A percentile compares a stretch with the other conserved stretches of the same genome.
Evolutionary conservation across 2,888 invertebrate species (phyloP).

Genomic region (Cryptus viduatorius): DNA sequence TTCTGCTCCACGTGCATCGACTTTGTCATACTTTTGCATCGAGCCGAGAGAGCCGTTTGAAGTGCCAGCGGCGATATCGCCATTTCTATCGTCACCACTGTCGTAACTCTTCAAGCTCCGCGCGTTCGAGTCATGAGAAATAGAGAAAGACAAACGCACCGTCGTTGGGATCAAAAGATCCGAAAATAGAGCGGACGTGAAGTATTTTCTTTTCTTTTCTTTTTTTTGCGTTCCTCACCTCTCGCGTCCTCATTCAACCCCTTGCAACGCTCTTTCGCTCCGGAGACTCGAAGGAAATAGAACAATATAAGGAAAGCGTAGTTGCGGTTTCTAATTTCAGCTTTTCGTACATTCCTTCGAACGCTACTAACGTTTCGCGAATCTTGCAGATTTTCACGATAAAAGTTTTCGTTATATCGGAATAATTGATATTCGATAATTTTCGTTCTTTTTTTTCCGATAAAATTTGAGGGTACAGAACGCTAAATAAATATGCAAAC

Average conservation of each 20-base stretch:
- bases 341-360: conserved; percentile 34
- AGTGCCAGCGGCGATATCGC: conserved; percentile 54
- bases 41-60: conserved; percentile 54
- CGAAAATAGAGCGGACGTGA: conserved; percentile 73
- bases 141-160: conserved; percentile 54
- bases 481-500: not conserved
- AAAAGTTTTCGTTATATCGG: not conserved
- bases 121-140: conserved; percentile 58
- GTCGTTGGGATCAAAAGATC: conserved; percentile 73
- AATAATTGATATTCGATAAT: not conserved
- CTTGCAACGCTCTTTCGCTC: not conserved
- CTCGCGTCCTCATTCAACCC: conserved; percentile 36
- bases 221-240: conserved; percentile 22
- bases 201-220: conserved; percentile 45
- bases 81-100: conserved; percentile 61
- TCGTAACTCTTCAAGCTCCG: conserved; percentile 60
- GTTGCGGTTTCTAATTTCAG: conserved; percentile 41
- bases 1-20: conserved; percentile 19
- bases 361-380: not conserved
- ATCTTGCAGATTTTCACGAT: not conserved
- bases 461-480: not conserved
- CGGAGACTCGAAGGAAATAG: conserved; percentile 40
- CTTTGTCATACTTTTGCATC: conserved; percentile 60
- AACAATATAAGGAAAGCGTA: conserved; percentile 40
- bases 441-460: not conserved